phyloP scores from a whole-genome alignment of 2,797 vertebrate species.

The Pseudomugil tenellus region DNA sequence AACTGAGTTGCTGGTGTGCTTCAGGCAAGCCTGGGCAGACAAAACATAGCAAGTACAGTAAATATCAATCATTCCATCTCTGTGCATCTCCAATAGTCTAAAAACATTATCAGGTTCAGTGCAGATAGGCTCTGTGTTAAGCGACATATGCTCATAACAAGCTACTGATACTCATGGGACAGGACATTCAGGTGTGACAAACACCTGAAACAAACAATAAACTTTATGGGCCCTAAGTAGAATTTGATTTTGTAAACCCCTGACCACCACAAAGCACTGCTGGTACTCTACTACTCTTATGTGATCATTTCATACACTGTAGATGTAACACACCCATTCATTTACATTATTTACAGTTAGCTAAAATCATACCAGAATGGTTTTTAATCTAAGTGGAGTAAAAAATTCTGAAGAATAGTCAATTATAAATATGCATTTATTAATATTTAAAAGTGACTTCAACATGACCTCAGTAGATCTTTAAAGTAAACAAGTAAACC shows the following conservation, averaged over 20 bases:
- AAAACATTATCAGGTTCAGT: neutral
- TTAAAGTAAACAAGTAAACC: neutral
- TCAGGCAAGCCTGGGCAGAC: neutral
- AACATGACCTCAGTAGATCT: neutral
- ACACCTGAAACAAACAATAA: no score
- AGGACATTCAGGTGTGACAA: neutral
- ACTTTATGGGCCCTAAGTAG: neutral
- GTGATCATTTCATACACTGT: neutral
- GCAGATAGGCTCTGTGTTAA: neutral
- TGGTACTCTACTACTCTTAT: neutral
- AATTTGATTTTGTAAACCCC: neutral
- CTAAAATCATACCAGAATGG: no score
- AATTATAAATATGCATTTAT: neutral
- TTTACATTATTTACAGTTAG: neutral
- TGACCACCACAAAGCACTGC: neutral
- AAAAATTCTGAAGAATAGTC: neutral
- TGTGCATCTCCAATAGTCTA: neutral
- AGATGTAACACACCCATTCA: neutral
- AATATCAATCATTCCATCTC: constrained; percentile 7
- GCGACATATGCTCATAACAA: neutral
- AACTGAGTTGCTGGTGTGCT: neutral
- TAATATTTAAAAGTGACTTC: neutral
- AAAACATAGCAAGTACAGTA: neutral
- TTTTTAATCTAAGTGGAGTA: neutral
- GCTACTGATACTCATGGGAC: neutral